Conservation (phyloP, 2,113 vertebrate species). For the Murina feae region DNA sequence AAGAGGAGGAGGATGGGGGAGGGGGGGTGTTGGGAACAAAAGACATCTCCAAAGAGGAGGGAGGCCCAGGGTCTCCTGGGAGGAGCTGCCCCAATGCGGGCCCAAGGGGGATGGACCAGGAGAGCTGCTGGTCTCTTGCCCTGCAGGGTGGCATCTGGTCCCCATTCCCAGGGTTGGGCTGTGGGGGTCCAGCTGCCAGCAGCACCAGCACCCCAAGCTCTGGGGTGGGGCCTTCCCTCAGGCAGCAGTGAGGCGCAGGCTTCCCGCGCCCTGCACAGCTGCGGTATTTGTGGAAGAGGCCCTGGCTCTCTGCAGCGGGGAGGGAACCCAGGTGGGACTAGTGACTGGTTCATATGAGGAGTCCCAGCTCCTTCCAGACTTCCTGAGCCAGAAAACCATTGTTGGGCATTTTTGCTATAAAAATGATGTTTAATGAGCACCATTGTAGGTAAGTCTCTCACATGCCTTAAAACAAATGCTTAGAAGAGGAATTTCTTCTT, state of each 20-base stretch:
- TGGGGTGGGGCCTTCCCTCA: accelerated
- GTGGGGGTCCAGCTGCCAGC: no score
- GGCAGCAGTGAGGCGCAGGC: background rate
- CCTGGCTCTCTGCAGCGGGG: background rate
- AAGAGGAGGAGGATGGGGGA: background rate
- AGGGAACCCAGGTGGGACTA: accelerated
- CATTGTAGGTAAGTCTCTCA: background rate
- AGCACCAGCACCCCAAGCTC: background rate
- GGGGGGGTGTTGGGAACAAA: accelerated
- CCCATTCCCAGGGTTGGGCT: accelerated
- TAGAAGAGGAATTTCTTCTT: background rate
- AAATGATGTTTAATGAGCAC: background rate
- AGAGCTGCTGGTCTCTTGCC: background rate
- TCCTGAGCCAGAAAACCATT: background rate
- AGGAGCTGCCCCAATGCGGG: background rate
- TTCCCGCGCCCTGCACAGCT: background rate
- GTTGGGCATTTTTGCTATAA: background rate
- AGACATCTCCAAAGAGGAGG: background rate
- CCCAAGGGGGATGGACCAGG: background rate
- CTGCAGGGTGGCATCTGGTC: background rate
- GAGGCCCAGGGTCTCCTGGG: background rate
- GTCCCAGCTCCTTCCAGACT: background rate
- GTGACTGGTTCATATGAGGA: background rate
- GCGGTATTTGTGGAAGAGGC: background rate
- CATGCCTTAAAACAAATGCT: background rate